phyloP scores from a whole-genome alignment of 2,797 vertebrate genomes.

The Myotis findleyi region DNA sequence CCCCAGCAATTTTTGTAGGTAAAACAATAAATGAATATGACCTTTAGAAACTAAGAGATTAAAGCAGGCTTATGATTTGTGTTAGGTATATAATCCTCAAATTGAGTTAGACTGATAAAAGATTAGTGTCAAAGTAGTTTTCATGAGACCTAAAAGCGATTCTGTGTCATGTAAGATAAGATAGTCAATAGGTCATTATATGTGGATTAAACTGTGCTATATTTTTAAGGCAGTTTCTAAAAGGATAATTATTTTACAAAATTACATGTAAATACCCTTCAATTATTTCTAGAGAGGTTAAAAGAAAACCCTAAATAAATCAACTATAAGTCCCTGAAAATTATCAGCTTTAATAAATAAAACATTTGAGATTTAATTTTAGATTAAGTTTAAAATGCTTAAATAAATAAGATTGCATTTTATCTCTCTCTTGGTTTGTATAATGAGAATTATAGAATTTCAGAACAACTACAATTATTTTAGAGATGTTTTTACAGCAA shows the following conservation, averaged over 20 bases:
- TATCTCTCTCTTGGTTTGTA: slow-evolving; percentile 23
- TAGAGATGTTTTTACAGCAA: slow-evolving; percentile 31
- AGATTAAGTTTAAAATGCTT: slow-evolving; percentile 56
- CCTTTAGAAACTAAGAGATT: slow-evolving; percentile 58
- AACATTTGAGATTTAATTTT: slow-evolving; percentile 68
- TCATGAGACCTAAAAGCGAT: slow-evolving; percentile 55
- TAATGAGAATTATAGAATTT: slow-evolving; percentile 52
- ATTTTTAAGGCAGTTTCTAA: slow-evolving; percentile 54
- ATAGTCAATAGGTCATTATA: slow-evolving; percentile 45
- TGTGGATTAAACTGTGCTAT: slow-evolving; percentile 29
- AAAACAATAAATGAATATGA: slow-evolving; percentile 53
- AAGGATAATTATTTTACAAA: slow-evolving; percentile 69
- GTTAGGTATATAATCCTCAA: slow-evolving; percentile 56
- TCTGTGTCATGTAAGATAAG: slow-evolving; percentile 39
- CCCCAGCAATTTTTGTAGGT: slow-evolving; percentile 12
- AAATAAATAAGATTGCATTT: slow-evolving; percentile 43
- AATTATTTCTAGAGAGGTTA: slow-evolving; percentile 66
- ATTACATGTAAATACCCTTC: slow-evolving; percentile 54
- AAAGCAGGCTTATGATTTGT: slow-evolving; percentile 53
- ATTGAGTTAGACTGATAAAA: slow-evolving; percentile 67
- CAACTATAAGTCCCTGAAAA: slow-evolving; percentile 36
- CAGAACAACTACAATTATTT: slow-evolving; percentile 51
- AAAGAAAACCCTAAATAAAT: slow-evolving; percentile 53
- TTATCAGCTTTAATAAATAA: slow-evolving; percentile 61
- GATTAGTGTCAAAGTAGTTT: slow-evolving; percentile 44